Evolutionary conservation across 2,113 vertebrate genomes (phyloP).

Genomic region (Mellivora capensis): DNA sequence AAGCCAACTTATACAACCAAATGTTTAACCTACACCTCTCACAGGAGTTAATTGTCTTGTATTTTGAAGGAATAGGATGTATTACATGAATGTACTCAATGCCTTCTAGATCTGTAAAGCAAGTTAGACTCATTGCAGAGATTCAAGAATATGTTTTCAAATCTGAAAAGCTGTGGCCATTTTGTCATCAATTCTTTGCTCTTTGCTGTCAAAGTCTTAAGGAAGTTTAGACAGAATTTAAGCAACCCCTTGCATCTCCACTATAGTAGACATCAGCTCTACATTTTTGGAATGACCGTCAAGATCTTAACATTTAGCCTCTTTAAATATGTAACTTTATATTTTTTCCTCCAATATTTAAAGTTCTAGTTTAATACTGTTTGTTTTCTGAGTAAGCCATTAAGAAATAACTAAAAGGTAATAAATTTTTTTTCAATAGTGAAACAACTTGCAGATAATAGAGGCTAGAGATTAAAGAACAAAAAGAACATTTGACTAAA

Average conservation of each 20-base stretch:
- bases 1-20: background rate
- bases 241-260: background rate
- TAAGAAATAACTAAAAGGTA: background rate
- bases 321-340: background rate
- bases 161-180: background rate
- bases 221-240: background rate
- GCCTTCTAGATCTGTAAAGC: background rate
- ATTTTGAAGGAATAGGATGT: background rate
- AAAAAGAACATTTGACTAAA: background rate
- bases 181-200: background rate
- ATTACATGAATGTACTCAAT: background rate
- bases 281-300: background rate
- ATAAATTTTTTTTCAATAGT: conserved; percentile 7
- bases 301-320: background rate
- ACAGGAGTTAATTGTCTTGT: background rate
- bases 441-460: background rate
- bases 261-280: background rate
- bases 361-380: background rate
- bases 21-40: background rate
- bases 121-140: background rate
- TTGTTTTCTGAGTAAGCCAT: background rate
- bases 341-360: background rate
- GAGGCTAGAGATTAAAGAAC: background rate
- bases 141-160: background rate
- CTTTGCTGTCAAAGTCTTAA: background rate